Conservation (phyloP, 2,113 vertebrate genomes). For the Lutjanus erythropterus region DNA sequence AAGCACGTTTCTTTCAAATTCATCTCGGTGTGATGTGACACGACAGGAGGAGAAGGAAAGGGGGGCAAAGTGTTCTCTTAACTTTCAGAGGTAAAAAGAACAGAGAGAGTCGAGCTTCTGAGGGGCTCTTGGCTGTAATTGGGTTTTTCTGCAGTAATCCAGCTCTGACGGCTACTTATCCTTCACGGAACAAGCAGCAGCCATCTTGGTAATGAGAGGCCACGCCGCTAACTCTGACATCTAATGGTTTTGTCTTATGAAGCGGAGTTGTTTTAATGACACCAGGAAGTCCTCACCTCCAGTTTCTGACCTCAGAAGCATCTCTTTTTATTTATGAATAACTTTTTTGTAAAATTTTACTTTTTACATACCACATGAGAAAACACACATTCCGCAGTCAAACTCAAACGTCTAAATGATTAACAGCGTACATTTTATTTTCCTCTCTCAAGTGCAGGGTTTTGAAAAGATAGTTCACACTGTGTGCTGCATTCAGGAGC, state of each 20-base stretch:
- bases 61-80: slow-evolving; percentile 10
- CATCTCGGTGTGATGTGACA: neutral
- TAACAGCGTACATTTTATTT: no score
- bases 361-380: neutral
- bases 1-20: neutral
- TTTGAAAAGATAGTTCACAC: no score
- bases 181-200: slow-evolving; percentile 68
- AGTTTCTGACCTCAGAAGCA: neutral
- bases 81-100: neutral
- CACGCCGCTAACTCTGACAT: slow-evolving; percentile 12
- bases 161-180: slow-evolving; percentile 59
- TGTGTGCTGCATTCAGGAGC: no score
- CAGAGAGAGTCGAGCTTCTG: neutral
- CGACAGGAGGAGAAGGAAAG: no score
- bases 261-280: slow-evolving; percentile 51
- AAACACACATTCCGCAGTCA: no score
- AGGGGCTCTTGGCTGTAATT: slow-evolving; percentile 50
- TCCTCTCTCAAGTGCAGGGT: no score
- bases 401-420: no score
- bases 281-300: slow-evolving; percentile 43
- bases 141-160: slow-evolving; percentile 53
- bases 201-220: slow-evolving; percentile 68
- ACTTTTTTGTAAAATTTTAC: no score
- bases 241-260: slow-evolving; percentile 48
- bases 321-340: neutral